These are phyloP conservation scores for Cyprinus carpio DNA, from an alignment of 2,113 vertebrate genomes.

Conservation along the genomic window DNA sequence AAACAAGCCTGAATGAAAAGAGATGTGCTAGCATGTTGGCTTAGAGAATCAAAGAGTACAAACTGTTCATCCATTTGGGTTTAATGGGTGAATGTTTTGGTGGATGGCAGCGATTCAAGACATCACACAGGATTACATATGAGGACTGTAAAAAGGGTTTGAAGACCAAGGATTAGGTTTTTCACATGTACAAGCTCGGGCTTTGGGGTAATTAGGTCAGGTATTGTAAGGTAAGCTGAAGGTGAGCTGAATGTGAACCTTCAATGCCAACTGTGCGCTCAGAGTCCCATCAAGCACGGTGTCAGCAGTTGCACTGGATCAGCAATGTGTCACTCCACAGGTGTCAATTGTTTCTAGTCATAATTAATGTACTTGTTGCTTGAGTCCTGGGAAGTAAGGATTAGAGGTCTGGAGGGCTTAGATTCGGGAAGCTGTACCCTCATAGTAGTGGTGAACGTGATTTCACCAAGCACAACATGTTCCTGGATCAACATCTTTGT, in stretches of 20 bases:
- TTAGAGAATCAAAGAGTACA: not conserved
- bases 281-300: slow-evolving; percentile 50
- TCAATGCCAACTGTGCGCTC: slow-evolving; percentile 63
- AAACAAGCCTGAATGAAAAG: not conserved
- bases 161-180: not conserved
- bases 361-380: slow-evolving; percentile 1
- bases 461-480: too few relatives aligned
- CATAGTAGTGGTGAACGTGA: not conserved
- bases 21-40: too few relatives aligned
- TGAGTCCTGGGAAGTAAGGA: slow-evolving; percentile 39
- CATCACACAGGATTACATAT: slow-evolving; percentile 17
- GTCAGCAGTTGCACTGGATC: slow-evolving; percentile 49
- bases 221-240: slow-evolving; percentile 55
- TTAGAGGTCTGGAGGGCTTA: not conserved
- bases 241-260: slow-evolving; percentile 57
- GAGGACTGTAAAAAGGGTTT: not conserved
- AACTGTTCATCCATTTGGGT: slow-evolving; percentile 13
- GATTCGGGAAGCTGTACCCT: not conserved
- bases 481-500: too few relatives aligned
- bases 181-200: slow-evolving; percentile 48
- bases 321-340: slow-evolving; percentile 23
- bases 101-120: slow-evolving; percentile 9
- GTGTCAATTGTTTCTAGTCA: slow-evolving; percentile 15
- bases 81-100: slow-evolving; percentile 9
- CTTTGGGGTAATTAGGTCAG: slow-evolving; percentile 52